These are phyloP conservation scores for Pelusios castaneus DNA, from an alignment of 2,113 vertebrate genomes.

Conservation along the genomic window DNA sequence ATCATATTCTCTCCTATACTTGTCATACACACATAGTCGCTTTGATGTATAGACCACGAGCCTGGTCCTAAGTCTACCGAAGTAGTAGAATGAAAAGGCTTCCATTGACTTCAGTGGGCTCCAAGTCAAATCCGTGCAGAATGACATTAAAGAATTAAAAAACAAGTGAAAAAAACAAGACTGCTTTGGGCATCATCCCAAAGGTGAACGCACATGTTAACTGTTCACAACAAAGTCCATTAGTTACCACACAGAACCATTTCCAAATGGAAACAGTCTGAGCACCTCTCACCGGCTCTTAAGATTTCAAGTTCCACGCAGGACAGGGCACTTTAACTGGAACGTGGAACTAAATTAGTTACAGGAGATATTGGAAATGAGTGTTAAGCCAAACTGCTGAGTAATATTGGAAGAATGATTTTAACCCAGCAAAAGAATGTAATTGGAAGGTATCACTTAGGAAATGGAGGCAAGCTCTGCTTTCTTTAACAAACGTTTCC, in stretches of 20 bases:
- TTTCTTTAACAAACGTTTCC: neutral
- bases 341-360: conserved; percentile 21
- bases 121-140: neutral
- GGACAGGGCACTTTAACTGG: conserved; percentile 28
- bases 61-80: conserved; percentile 8
- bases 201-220: neutral
- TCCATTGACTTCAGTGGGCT: neutral
- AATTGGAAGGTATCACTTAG: conserved; percentile 1
- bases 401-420: neutral
- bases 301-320: neutral
- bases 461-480: neutral
- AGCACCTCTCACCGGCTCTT: neutral
- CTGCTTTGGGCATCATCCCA: neutral
- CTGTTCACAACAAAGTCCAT: neutral
- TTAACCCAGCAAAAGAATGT: conserved; percentile 29
- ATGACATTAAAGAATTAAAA: neutral
- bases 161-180: neutral
- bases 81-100: neutral
- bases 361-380: conserved; percentile 12
- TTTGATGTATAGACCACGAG: conserved; percentile 17
- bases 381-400: neutral
- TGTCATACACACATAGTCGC: neutral
- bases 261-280: neutral
- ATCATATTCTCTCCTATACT: conserved; percentile 10
- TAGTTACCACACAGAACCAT: neutral